Evolutionary conservation across 1,140 invertebrate genomes (phyloP), one percentile per base, ranked within the genome.

Genomic region (Heliconius himera): DNA sequence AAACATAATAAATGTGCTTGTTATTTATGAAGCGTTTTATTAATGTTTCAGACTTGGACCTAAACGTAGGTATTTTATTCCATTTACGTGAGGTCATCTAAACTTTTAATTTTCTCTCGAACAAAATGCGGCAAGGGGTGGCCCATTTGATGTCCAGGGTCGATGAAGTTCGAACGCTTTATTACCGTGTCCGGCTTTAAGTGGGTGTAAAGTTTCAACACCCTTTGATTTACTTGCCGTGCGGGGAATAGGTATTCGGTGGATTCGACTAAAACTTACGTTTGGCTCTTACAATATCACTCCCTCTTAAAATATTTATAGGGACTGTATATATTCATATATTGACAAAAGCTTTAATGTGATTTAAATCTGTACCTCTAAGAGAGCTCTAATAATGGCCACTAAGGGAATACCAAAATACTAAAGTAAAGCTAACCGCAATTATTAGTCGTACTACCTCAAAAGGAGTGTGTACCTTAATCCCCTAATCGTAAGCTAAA

Each of bases 141-240:
- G 79, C 88, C 86, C 86, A 92, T 93, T 94, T 93, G 90, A 94
- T 93, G 93, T 93, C 91, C 91, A 93, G 89, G 88, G 88, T 90
- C 87, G 90, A 84, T 85, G 91, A 93, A 93, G 91, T 93, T 94
- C 92, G 91, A 90, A 91, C 91, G 91, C 89, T 94, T 94, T 94
- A 94, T 93, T 93, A 94, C 93, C 89, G 90, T 93, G 93, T 93
- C 93, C 92, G 92, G 92, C 90, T 93, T 93, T 94, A 94, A 94
- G 93, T 94, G 92, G 93, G 93, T 94, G 92, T 93, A 93, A 93
- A 94, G 92, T 94, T 94, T 93, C 93, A 93, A 93, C 93, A 93
- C 93, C 93, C 93, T 94, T 93, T 93, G 93, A 93, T 94, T 93
- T 93, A 94, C 92, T 93, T 92, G 85, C 90, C 82, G 82, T 84